phyloP scores from a whole-genome alignment of 2,888 invertebrate species.

The Cistogaster globosa region DNA sequence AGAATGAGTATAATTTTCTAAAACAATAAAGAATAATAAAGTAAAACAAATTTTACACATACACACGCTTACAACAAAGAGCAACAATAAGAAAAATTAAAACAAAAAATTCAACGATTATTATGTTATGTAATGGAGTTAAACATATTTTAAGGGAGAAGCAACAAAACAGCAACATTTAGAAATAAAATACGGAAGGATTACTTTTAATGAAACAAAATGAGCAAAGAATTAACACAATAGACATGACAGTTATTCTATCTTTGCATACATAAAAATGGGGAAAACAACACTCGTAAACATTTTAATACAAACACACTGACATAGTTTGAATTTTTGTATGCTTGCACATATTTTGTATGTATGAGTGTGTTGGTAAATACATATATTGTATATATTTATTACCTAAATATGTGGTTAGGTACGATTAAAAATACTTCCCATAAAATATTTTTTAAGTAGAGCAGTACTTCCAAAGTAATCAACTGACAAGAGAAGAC shows the following conservation, averaged over 20 bases:
- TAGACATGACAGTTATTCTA: conserved; percentile 61
- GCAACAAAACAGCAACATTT: conserved; percentile 7
- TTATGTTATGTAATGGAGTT: conserved; percentile 41
- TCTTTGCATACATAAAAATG: background rate
- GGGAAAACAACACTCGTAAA: background rate
- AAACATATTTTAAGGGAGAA: conserved; percentile 1
- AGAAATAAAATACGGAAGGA: conserved; percentile 58
- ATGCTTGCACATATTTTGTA: too few relatives aligned
- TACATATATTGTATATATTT: too few relatives aligned
- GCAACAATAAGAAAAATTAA: conserved; percentile 24
- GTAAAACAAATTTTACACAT: conserved; percentile 55
- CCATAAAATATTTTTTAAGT: too few relatives aligned
- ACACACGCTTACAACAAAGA: conserved; percentile 14
- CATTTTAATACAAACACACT: background rate
- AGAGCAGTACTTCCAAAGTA: too few relatives aligned
- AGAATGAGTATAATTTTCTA: conserved; percentile 69
- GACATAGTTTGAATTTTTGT: too few relatives aligned
- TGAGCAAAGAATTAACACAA: conserved; percentile 72
- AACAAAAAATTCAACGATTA: conserved; percentile 39
- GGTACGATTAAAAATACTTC: too few relatives aligned
- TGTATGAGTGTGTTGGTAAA: too few relatives aligned
- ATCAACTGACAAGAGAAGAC: too few relatives aligned
- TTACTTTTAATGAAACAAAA: conserved; percentile 71
- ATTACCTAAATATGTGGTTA: too few relatives aligned
- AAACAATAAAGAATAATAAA: conserved; percentile 70